Evolutionary conservation across 30 jellyfish, hydroid and myxozoan species (phyloP), one percentile per base, ranked within the genome.

Genomic region (Aurelia aurita): DNA sequence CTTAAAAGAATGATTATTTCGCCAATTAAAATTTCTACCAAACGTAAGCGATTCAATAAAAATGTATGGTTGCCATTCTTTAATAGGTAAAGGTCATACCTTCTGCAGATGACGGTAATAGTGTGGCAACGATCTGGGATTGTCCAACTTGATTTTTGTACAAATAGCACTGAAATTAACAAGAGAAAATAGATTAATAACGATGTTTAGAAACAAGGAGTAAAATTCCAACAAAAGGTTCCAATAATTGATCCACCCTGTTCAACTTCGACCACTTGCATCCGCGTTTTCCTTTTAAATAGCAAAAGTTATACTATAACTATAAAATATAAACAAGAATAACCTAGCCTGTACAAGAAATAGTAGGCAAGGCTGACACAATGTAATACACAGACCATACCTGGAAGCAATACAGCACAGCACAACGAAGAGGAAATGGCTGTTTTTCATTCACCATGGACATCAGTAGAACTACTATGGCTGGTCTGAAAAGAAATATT

Each of bases 371-470:
- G n/a, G n/a, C n/a, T 10, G 14, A 61, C n/a, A 61, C 22, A 61
- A 10, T 10, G 21, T 10, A 61, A 61, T 18, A 23, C 74, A 14
- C 11, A 68, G 69, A 13, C 34, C 89, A 49, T 27, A 93, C 98
- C 90, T 93, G 98, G 80, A 93, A 93, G 72, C 98, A 93, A 65
- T 93, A 93, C 29, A 93, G 97, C 19, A 93, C 97, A 5, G 98
- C 98, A 74, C 98, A 87, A 11, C 98, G 88, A 25, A 93, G 80
- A 13, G 91, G 32, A 69, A 93, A 93, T 11, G 97, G 98, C 61
- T 93, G 98, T 74, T 88, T 93, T 10, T 93, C 98, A 72, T 94
- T 93, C 0, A 93, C 93, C 97, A 93, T 93, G 46, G 97, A 86
- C 97, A 88, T 88, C 86, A 93, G 81, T 27, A 93, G 51, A 35